These are phyloP conservation scores for Boloria selene DNA, from an alignment of 2,888 invertebrate species.

Conservation along the genomic window DNA sequence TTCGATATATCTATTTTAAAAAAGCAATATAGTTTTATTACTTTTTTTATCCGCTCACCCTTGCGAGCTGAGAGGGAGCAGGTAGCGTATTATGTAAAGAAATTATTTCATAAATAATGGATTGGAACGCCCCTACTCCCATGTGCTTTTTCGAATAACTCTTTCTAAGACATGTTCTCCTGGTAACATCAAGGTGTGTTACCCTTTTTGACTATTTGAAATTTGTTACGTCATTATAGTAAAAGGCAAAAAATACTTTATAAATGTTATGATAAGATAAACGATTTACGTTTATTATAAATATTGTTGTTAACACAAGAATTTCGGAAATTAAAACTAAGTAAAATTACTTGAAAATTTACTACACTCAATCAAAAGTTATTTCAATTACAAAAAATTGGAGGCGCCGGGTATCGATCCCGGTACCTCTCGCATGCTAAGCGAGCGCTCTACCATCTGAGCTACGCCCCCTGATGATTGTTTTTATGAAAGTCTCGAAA, in stretches of 20 bases:
- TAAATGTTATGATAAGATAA: too few species aligned
- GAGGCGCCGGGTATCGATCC: conserved; percentile 83
- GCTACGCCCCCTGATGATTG: conserved; percentile 71
- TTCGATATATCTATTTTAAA: too few species aligned
- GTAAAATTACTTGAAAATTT: too few species aligned
- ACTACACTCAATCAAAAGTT: too few species aligned
- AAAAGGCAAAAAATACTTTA: neutral
- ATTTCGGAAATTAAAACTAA: too few species aligned
- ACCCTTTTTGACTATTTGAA: conserved; percentile 1
- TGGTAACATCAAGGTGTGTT: neutral
- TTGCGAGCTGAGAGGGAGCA: neutral
- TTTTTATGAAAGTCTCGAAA: neutral
- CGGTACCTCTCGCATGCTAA: conserved; percentile 83
- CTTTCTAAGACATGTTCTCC: neutral
- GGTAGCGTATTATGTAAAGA: neutral
- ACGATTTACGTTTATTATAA: too few species aligned
- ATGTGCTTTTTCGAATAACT: neutral
- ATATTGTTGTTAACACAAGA: too few species aligned
- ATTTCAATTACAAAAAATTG: conserved; percentile 44
- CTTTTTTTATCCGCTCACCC: neutral
- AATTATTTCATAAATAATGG: conserved; percentile 6
- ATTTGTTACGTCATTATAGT: neutral
- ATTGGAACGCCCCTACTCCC: neutral
- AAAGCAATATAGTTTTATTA: neutral
- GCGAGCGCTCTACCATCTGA: conserved; percentile 83